Evolutionary conservation across 2,888 invertebrate species (phyloP).

Genomic region (Cremastinae sp.): DNA sequence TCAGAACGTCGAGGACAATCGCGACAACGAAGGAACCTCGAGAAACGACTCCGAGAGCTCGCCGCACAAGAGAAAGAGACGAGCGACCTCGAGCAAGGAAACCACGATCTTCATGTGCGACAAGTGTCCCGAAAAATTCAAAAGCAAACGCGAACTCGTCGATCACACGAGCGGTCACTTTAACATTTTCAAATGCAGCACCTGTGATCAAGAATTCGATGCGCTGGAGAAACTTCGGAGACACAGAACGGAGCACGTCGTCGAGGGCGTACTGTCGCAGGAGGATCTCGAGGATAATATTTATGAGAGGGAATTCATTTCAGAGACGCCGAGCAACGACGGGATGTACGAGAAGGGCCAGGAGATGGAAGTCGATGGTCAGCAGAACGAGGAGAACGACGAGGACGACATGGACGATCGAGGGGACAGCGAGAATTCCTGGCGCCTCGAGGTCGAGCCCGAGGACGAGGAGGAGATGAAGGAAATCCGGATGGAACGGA

Average conservation of each 20-base stretch:
- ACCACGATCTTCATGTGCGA: conserved; percentile 62
- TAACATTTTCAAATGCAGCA: conserved; percentile 69
- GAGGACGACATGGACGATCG: not conserved
- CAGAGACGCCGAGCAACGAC: conserved; percentile 55
- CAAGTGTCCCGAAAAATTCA: conserved; percentile 69
- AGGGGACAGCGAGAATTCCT: conserved; percentile 8
- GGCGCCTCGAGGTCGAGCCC: conserved; percentile 16
- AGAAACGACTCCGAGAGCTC: conserved; percentile 33
- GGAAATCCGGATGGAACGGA: conserved; percentile 11
- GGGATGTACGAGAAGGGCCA: conserved; percentile 13
- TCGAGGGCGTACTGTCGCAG: conserved; percentile 73
- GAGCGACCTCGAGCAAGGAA: conserved; percentile 45
- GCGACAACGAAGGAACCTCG: not conserved
- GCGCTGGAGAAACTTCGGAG: conserved; percentile 70
- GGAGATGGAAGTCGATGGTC: not conserved
- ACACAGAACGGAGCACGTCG: conserved; percentile 73
- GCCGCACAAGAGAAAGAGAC: conserved; percentile 51
- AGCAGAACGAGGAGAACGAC: conserved; percentile 13
- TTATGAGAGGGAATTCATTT: conserved; percentile 44
- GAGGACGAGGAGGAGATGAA: conserved; percentile 17
- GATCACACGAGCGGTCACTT: conserved; percentile 68
- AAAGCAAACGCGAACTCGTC: conserved; percentile 65
- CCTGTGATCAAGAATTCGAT: conserved; percentile 72
- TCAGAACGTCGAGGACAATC: conserved; percentile 20
- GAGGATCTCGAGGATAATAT: conserved; percentile 70